Percentiles rank a stretch among this genome's conserved stretches.
These are phyloP conservation scores for Plusia festucae DNA, from an alignment of 2,888 invertebrate genomes.

Conservation along the genomic window DNA sequence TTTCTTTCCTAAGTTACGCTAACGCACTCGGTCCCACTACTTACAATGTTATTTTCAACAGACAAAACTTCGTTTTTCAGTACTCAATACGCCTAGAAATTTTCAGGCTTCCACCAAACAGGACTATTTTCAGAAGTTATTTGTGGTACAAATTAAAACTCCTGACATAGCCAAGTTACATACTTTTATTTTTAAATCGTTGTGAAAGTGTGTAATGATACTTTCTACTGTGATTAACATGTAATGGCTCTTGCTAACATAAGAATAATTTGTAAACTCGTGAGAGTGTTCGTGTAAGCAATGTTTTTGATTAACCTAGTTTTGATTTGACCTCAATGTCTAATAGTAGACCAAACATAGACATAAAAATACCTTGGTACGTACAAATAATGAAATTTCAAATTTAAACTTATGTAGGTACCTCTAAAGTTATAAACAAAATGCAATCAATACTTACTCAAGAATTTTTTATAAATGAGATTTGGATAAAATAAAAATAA, in stretches of 20 bases:
- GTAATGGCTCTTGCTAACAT: background rate
- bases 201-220: background rate
- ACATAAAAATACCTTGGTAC: background rate
- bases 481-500: no score
- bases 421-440: background rate
- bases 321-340: background rate
- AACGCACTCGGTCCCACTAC: no score
- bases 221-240: slow-evolving; percentile 1
- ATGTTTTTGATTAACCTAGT: slow-evolving; percentile 3
- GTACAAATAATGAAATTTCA: no score
- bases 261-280: background rate
- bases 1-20: no score
- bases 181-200: slow-evolving; percentile 3
- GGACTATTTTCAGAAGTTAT: no score
- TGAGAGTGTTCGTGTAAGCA: background rate
- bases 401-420: no score
- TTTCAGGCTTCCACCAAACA: no score
- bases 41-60: no score
- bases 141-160: no score
- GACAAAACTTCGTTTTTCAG: no score
- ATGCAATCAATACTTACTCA: background rate
- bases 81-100: no score
- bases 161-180: background rate
- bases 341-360: background rate
- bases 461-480: background rate